These are phyloP conservation scores for Erebia epiphron DNA, from an alignment of 2,888 invertebrate genomes.

Conservation along the genomic window DNA sequence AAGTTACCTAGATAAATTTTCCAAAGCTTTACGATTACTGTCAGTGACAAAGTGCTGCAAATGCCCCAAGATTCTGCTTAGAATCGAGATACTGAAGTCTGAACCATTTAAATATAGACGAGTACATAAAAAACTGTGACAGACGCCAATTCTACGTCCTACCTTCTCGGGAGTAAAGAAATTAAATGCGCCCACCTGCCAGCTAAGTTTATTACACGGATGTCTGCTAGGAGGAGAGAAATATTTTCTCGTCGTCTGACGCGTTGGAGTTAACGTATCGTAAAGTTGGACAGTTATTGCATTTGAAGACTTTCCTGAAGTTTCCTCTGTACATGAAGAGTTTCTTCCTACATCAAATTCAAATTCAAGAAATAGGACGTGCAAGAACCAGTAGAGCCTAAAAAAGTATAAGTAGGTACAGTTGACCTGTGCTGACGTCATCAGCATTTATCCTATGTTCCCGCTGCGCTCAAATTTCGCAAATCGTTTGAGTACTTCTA, in stretches of 20 bases:
- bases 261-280: conserved; percentile 28
- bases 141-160: not conserved
- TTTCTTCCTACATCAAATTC: not conserved
- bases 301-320: conserved; percentile 7
- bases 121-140: not conserved
- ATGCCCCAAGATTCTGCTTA: no score
- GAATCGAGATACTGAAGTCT: no score
- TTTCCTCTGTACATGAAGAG: conserved; percentile 8
- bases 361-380: not conserved
- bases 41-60: no score
- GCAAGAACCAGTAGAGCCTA: not conserved
- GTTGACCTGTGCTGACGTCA: no score
- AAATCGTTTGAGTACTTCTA: no score
- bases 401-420: not conserved
- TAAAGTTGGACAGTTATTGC: conserved; percentile 27
- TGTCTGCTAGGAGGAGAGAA: conserved; percentile 43
- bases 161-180: conserved; percentile 27
- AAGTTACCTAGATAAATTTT: no score
- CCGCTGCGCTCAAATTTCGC: no score
- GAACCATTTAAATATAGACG: no score
- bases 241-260: conserved; percentile 25
- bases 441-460: no score
- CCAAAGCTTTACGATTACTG: no score
- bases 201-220: conserved; percentile 59
- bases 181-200: conserved; percentile 36